These are phyloP conservation scores for Pangasianodon gigas DNA, from an alignment of 2,113 vertebrate species.

Conservation along the genomic window DNA sequence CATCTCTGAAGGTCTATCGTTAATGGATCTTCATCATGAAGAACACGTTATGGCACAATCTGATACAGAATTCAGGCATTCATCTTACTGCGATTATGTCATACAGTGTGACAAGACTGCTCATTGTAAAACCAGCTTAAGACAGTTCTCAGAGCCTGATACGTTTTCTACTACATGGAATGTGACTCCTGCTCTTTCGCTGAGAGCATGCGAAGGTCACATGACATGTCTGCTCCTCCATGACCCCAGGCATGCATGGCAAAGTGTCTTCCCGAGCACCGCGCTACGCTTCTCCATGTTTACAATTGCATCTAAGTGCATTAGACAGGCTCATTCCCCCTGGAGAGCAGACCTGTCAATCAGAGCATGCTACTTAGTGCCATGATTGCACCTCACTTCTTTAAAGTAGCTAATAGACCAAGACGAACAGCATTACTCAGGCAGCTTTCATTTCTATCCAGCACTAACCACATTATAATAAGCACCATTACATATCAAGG, in stretches of 20 bases:
- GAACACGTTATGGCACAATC: not conserved
- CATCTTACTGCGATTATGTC: not conserved
- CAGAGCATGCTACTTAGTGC: not conserved
- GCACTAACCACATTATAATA: not conserved
- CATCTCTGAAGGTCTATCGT: not conserved
- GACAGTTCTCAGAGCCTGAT: not conserved
- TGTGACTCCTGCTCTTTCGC: slow-evolving; percentile 7
- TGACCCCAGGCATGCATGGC: not conserved
- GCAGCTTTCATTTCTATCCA: not conserved
- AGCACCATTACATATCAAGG: not conserved
- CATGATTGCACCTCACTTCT: slow-evolving; percentile 14
- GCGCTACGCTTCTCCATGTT: not conserved
- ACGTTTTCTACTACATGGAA: not conserved
- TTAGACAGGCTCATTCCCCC: slow-evolving; percentile 15
- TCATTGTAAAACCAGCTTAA: not conserved
- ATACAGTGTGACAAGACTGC: not conserved
- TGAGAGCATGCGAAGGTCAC: slow-evolving; percentile 39
- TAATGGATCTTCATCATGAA: not conserved
- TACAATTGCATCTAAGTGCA: slow-evolving; percentile 7
- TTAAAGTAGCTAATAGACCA: slow-evolving; percentile 12
- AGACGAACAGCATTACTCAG: slow-evolving; percentile 9
- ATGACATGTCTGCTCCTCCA: slow-evolving; percentile 12
- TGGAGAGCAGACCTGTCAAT: slow-evolving; percentile 24
- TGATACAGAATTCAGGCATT: not conserved
- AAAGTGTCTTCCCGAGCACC: not conserved